Evolutionary conservation across 30 jellyfish, hydroid and myxozoan species (phyloP).

Genomic region (Cassiopea andromeda): DNA sequence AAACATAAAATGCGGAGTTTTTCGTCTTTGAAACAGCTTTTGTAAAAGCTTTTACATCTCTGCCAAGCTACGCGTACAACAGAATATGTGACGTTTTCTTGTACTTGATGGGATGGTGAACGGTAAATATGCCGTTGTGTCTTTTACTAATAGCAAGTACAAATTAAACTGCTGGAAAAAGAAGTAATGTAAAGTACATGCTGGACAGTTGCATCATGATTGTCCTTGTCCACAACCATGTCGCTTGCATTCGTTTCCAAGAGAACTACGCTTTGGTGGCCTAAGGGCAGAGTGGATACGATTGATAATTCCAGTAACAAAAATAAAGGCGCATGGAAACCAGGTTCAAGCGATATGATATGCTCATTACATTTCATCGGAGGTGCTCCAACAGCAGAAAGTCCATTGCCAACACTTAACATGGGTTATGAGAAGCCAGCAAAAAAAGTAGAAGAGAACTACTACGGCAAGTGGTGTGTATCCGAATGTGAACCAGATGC

Average conservation of each 20-base stretch:
- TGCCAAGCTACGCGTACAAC: no score
- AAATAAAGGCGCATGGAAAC: slow-evolving; percentile 48
- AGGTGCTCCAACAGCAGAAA: slow-evolving; percentile 50
- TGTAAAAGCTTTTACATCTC: no score
- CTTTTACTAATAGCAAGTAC: slow-evolving; percentile 46
- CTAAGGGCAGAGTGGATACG: neutral
- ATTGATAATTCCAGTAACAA: slow-evolving; percentile 22
- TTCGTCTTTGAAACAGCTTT: no score
- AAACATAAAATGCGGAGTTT: no score
- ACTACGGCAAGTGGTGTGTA: neutral
- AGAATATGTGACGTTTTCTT: no score
- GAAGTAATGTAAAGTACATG: slow-evolving; percentile 16
- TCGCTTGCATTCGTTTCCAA: no score
- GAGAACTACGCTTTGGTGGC: no score
- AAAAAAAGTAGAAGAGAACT: slow-evolving; percentile 56
- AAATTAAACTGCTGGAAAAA: slow-evolving; percentile 7
- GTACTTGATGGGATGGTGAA: slow-evolving; percentile 15
- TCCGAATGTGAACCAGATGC: neutral
- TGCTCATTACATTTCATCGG: slow-evolving; percentile 76
- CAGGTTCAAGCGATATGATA: slow-evolving; percentile 63
- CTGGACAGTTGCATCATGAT: slow-evolving; percentile 15
- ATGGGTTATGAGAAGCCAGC: slow-evolving; percentile 60
- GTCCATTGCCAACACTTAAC: slow-evolving; percentile 55
- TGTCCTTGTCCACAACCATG: no score
- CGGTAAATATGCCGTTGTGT: slow-evolving; percentile 54